phyloP scores from a whole-genome alignment of 2,888 invertebrate genomes.

The Harpalus rufipes region DNA sequence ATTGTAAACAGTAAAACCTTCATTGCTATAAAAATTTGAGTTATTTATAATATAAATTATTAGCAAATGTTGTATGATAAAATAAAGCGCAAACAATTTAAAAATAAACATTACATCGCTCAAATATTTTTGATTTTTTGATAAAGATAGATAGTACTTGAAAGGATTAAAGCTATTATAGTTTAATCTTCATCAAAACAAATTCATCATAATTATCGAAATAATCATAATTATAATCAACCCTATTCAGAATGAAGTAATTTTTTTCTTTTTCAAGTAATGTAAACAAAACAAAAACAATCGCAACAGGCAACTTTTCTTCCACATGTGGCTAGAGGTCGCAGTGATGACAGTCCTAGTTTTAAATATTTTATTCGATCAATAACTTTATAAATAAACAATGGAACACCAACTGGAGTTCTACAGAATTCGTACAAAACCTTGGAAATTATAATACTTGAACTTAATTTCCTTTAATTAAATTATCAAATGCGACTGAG shows the following conservation, averaged over 20 bases:
- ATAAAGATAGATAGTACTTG: not conserved
- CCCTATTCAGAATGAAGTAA: not conserved
- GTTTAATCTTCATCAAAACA: too few species aligned
- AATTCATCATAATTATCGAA: too few species aligned
- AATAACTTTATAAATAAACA: conserved; percentile 43
- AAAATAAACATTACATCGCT: not conserved
- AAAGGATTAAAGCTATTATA: not conserved
- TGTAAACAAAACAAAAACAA: conserved; percentile 21
- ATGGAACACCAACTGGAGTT: conserved; percentile 24
- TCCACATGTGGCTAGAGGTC: conserved; percentile 17
- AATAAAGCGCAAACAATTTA: not conserved
- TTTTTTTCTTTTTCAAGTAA: not conserved
- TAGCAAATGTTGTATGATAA: not conserved
- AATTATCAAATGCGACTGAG: conserved; percentile 7
- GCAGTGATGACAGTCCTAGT: conserved; percentile 25
- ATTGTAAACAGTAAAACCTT: conserved; percentile 1
- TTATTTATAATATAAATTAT: conserved; percentile 1
- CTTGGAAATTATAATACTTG: conserved; percentile 33
- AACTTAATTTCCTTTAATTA: conserved; percentile 23
- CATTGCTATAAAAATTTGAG: conserved; percentile 1
- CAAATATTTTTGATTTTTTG: not conserved
- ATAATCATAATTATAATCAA: too few species aligned
- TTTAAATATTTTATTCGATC: conserved; percentile 45
- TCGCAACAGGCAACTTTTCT: not conserved
- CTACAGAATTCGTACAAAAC: conserved; percentile 35